Evolutionary conservation across 2,113 vertebrate species (phyloP).

Genomic region (Conger conger): DNA sequence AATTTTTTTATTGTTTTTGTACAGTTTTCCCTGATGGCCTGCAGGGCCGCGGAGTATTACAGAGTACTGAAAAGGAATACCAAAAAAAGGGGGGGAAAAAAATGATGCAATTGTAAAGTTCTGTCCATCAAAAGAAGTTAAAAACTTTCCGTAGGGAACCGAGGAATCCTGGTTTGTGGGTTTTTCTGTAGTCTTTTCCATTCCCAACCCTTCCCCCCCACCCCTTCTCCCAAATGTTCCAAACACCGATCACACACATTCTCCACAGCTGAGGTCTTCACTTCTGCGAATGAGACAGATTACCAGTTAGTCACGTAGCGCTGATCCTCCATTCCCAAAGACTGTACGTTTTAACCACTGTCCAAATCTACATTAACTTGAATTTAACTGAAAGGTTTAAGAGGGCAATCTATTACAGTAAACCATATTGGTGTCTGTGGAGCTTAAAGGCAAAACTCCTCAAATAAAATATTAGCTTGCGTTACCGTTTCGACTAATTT

Average conservation of each 20-base stretch:
- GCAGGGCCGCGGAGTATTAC: constrained; percentile 86
- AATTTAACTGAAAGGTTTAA: neutral
- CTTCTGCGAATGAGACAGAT: constrained; percentile 71
- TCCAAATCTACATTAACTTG: neutral
- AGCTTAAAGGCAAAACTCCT: too few relatives aligned
- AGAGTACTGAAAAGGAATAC: constrained; percentile 83
- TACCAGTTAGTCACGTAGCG: neutral
- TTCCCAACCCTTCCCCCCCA: constrained; percentile 53
- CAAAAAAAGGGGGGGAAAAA: constrained; percentile 35
- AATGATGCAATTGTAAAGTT: constrained; percentile 52
- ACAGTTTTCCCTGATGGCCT: constrained; percentile 91
- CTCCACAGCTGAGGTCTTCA: constrained; percentile 77
- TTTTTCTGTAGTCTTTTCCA: constrained; percentile 35
- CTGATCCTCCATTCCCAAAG: neutral
- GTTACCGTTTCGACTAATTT: too few relatives aligned
- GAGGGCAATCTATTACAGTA: neutral
- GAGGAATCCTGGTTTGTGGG: constrained; percentile 79
- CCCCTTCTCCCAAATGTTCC: constrained; percentile 78
- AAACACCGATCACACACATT: constrained; percentile 91
- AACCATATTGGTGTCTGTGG: neutral
- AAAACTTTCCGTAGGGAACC: constrained; percentile 81
- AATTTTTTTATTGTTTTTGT: constrained; percentile 77
- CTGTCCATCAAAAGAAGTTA: constrained; percentile 82
- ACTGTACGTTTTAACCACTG: neutral
- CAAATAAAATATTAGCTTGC: too few relatives aligned